Percentiles rank a stretch among this genome's conserved stretches.
These are phyloP conservation scores for Oophaga sylvatica DNA, from an alignment of 2,797 vertebrate species.

Conservation along the genomic window DNA sequence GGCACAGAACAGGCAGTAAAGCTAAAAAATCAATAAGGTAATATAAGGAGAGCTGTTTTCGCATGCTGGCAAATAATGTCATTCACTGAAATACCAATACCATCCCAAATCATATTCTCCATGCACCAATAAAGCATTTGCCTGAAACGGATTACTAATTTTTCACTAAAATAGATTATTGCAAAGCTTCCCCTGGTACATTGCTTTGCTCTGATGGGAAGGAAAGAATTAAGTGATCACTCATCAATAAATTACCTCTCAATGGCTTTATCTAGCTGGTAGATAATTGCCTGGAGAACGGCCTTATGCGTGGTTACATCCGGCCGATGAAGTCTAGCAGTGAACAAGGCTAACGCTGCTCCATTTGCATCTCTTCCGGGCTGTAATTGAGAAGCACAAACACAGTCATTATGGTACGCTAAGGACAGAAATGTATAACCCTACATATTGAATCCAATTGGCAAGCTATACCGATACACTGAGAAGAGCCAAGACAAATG, in stretches of 20 bases:
- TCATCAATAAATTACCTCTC: constrained; percentile 74
- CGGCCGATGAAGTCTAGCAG: constrained; percentile 80
- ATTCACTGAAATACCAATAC: constrained; percentile 19
- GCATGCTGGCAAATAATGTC: background rate
- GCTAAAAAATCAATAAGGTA: background rate
- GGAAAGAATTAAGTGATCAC: constrained; percentile 32
- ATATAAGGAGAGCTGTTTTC: background rate
- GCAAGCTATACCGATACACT: too few relatives aligned
- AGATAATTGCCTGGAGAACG: constrained; percentile 86
- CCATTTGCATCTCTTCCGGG: constrained; percentile 83
- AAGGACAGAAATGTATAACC: background rate
- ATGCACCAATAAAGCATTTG: background rate
- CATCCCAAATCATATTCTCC: background rate
- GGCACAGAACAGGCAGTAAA: background rate
- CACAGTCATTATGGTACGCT: background rate
- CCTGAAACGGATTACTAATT: background rate
- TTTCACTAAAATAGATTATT: constrained; percentile 4
- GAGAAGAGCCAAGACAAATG: too few relatives aligned
- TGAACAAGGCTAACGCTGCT: constrained; percentile 84
- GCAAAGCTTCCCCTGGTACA: background rate
- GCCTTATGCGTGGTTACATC: constrained; percentile 82
- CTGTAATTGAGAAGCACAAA: constrained; percentile 66
- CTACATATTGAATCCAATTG: background rate
- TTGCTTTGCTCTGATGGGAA: constrained; percentile 25
- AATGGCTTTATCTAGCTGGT: constrained; percentile 87